Base-by-base conservation (phyloP, 2,888 invertebrate species). In the Melangyna quadrimaculata region DNA sequence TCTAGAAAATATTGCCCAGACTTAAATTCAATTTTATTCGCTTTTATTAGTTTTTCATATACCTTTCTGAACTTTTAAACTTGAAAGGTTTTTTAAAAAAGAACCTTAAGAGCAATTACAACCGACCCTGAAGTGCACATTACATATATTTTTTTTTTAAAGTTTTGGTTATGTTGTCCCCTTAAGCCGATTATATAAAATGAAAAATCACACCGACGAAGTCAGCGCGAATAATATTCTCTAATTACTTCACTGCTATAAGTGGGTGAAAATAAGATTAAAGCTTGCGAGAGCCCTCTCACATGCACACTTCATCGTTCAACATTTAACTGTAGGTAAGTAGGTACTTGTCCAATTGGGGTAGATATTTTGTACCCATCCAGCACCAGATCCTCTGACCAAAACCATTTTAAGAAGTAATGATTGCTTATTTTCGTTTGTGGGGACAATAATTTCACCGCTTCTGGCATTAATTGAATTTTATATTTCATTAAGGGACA, bases 391-490 rank as follows among this genome's bases (percentile, higher is more conserved):
- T 32, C 19, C 8, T 43, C 43, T 57, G 35, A 45, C 55, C 22
- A 24, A 22, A 51, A 24, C 32, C 51, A 67, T 67, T 67, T 35
- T 9, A 17, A 48, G 17, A 40, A 71, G 48, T 48, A 75, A 77
- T 63, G 57, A 86, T 86, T 80, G 72, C 80, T 86, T 86, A 86
- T 81, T 86, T 74, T 86, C 77, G 73, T 81, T 86, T 86, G 86
- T 81, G 86, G 86, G 48, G 77, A 80, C 77, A 70, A 78, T 78
- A 73, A 86, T 86, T 81, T 77, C 51, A 70, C 72, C 78, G 80
- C 73, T n/a, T n/a, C n/a, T 78, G 86, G 69, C 40, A 70, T 86
- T 80, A 86, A 86, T 86, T 86, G 80, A 86, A 84, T 72, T 78
- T 81, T 57, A 55, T 65, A 55, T 59, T 40, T 65, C 29, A 67